Conservation (phyloP, 1,140 invertebrate genomes). For the Drosophila truncata region DNA sequence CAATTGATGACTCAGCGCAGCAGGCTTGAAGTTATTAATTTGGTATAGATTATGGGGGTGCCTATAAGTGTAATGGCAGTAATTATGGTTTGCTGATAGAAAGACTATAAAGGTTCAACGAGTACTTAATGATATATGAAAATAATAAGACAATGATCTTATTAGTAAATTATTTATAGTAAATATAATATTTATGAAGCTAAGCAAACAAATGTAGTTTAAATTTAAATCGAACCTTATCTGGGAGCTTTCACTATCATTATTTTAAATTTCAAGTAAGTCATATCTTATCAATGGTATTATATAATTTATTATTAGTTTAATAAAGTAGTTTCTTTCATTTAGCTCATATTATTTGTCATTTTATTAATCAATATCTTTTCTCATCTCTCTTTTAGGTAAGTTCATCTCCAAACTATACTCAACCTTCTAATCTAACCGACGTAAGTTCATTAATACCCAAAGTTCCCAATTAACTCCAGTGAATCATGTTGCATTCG, state of each 20-base stretch:
- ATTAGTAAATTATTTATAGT: neutral
- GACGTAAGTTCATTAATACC: constrained; percentile 18
- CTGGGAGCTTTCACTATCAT: neutral
- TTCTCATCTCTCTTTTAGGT: constrained; percentile 49
- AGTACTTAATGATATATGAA: constrained; percentile 1
- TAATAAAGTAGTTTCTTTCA: neutral
- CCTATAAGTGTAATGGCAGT: constrained; percentile 4
- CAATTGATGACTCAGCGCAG: constrained; percentile 16
- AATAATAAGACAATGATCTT: neutral
- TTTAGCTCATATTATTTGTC: neutral
- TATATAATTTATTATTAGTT: neutral
- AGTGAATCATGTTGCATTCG: constrained; percentile 35
- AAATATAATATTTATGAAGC: neutral
- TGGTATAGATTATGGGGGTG: constrained; percentile 20
- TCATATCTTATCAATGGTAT: neutral
- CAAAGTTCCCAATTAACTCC: neutral
- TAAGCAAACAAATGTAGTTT: neutral
- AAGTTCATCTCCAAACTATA: constrained; percentile 36
- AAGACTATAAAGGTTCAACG: neutral
- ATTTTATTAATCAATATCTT: constrained; percentile 13
- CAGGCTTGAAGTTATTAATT: constrained; percentile 35
- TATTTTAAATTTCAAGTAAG: neutral
- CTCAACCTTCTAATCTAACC: neutral
- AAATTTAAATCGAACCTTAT: neutral
- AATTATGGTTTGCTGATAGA: constrained; percentile 7